These are phyloP conservation scores for Diaprepes abbreviatus DNA, from an alignment of 2,888 invertebrate genomes.

Conservation along the genomic window DNA sequence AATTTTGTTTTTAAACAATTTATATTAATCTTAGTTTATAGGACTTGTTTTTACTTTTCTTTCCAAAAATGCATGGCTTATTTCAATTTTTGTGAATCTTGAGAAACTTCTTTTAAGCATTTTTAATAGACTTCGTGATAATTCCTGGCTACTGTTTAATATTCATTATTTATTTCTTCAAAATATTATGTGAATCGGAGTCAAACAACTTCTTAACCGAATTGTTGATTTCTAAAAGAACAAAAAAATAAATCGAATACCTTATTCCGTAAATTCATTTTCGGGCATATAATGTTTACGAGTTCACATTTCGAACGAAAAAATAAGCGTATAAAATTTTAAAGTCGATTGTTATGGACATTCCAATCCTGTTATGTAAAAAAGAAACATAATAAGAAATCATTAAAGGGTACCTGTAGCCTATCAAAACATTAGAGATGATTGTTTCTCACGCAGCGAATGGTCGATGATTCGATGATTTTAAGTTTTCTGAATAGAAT, in stretches of 20 bases:
- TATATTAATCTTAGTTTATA: too few species aligned
- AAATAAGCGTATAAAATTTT: constrained; percentile 22
- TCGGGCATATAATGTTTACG: not conserved
- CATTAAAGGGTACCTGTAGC: constrained; percentile 36
- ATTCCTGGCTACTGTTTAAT: too few species aligned
- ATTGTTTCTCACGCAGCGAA: constrained; percentile 45
- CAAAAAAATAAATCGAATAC: constrained; percentile 9
- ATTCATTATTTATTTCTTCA: too few species aligned
- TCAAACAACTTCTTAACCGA: too few species aligned
- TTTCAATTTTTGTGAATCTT: too few species aligned
- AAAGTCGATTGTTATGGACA: constrained; percentile 26
- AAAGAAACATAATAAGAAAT: constrained; percentile 28
- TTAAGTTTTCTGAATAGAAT: constrained; percentile 31
- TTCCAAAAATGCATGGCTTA: too few species aligned
- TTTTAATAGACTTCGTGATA: too few species aligned
- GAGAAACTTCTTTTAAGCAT: too few species aligned
- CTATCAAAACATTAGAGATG: constrained; percentile 44
- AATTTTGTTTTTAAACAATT: too few species aligned
- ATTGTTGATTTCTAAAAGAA: not conserved
- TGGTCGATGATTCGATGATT: constrained; percentile 46
- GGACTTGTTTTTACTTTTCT: too few species aligned
- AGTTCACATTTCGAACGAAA: constrained; percentile 13
- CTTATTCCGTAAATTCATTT: not conserved
- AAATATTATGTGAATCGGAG: too few species aligned
- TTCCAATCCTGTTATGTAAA: constrained; percentile 20